Evolutionary conservation across 1,140 invertebrate species (phyloP).

Genomic region (Saxidomus purpurata): DNA sequence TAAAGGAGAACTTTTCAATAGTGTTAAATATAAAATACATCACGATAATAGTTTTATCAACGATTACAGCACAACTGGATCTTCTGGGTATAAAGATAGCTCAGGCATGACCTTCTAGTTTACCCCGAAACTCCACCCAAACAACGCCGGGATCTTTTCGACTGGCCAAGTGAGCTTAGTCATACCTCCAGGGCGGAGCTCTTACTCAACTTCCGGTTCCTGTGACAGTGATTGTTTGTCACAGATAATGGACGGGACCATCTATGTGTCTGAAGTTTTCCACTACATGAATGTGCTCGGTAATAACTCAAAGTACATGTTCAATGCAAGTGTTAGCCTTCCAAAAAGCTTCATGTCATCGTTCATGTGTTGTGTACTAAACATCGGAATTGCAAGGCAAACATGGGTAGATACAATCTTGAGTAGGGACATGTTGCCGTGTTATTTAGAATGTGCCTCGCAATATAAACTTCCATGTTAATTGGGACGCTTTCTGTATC

Average conservation of each 20-base stretch:
- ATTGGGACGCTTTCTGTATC: too few relatives aligned
- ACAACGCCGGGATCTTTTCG: constrained; percentile 70
- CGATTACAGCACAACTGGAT: constrained; percentile 71
- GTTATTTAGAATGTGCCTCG: too few relatives aligned
- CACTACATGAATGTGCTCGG: constrained; percentile 77
- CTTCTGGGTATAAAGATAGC: constrained; percentile 62
- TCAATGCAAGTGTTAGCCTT: too few relatives aligned
- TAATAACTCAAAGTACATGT: too few relatives aligned
- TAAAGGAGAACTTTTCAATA: too few relatives aligned
- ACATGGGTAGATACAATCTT: too few relatives aligned
- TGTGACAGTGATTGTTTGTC: constrained; percentile 69
- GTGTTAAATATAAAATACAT: neutral
- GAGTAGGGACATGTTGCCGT: too few relatives aligned
- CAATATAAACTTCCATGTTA: too few relatives aligned
- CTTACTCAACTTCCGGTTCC: neutral
- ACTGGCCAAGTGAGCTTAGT: constrained; percentile 68
- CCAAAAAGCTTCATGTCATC: too few relatives aligned
- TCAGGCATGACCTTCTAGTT: constrained; percentile 74
- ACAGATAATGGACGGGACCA: constrained; percentile 62
- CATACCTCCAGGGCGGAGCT: constrained; percentile 59
- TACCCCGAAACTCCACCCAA: constrained; percentile 67
- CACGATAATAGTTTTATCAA: constrained; percentile 58
- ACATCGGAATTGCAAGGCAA: too few relatives aligned
- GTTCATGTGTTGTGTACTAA: too few relatives aligned
- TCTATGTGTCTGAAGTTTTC: constrained; percentile 64